phyloP scores from a whole-genome alignment of 2,888 invertebrate species.

The Lepidocyrtinus sp. region DNA sequence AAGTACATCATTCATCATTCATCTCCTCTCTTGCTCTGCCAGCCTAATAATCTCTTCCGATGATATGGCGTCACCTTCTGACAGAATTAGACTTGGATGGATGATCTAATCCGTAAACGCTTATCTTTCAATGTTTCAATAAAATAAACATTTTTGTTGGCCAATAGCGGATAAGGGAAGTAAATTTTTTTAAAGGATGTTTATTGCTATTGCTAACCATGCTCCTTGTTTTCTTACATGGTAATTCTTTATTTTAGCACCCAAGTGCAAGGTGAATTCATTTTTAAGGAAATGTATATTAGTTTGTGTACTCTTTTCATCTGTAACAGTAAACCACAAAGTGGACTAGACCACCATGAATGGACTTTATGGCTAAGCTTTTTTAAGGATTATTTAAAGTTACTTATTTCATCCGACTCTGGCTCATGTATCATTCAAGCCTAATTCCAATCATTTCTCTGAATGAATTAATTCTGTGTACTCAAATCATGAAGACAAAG shows the following conservation, averaged over 20 bases:
- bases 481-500: constrained; percentile 22
- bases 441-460: background rate
- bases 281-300: background rate
- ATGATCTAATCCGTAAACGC: constrained; percentile 36
- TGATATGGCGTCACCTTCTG: constrained; percentile 16
- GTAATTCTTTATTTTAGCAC: constrained; percentile 32
- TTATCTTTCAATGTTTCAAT: background rate
- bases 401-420: too few species aligned
- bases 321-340: background rate
- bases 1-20: constrained; percentile 21
- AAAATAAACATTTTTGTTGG: background rate
- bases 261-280: constrained; percentile 52
- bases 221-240: background rate
- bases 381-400: too few species aligned
- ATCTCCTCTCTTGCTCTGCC: background rate
- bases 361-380: too few species aligned
- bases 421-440: too few species aligned
- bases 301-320: background rate
- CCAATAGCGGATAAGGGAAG: background rate
- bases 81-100: constrained; percentile 41
- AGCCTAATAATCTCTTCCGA: too few species aligned
- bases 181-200: too few species aligned
- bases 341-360: background rate
- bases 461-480: background rate
- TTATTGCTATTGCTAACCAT: background rate